Evolutionary conservation across 2,113 vertebrate species (phyloP), one percentile per base, ranked within the genome.

Genomic region (Plestiodon gilberti): DNA sequence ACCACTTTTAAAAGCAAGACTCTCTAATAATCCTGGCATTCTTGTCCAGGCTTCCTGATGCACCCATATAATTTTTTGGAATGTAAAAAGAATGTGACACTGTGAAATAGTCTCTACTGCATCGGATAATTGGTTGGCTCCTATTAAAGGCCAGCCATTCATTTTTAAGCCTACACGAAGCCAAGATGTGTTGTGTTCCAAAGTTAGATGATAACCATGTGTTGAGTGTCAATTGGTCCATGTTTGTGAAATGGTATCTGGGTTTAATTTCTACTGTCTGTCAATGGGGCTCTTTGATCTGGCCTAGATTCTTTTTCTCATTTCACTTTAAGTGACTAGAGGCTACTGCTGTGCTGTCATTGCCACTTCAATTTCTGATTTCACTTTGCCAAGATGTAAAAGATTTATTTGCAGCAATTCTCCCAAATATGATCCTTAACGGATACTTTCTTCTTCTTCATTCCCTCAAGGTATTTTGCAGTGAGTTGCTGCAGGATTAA

Each of bases 211-310:
- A 95, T 94, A 96, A 96, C 95, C 95, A 96, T 96, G 93, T 95
- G 96, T 89, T 90, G 84, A 95, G 80, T 77, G 93, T 95, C 95
- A 96, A 87, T 94, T 1, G 90, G 87, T 89, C 91, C 87, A 84
- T 92, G 92, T 95, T 92, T 94, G 96, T 94, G 93, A 95, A 93
- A 95, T 88, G 62, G 90, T 93, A 92, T 96, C 96, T 97, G 96
- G 94, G 94, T 96, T 96, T 96, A 95, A 97, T 97, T 96, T 97
- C 95, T 96, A 91, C 95, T 96, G 95, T 95, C 96, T 96, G 95
- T 96, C 96, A 96, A 89, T 85, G 84, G 74, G 10, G 91, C 83
- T 87, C 96, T 96, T 97, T 97, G 96, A 97, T 97, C 95, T 95
- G 92, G 92, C 85, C 64, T 91, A 95, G 94, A 93, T 93, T 94